These are phyloP conservation scores for Pycnomerus fuliginosus DNA, from an alignment of 2,888 invertebrate genomes.

Conservation along the genomic window DNA sequence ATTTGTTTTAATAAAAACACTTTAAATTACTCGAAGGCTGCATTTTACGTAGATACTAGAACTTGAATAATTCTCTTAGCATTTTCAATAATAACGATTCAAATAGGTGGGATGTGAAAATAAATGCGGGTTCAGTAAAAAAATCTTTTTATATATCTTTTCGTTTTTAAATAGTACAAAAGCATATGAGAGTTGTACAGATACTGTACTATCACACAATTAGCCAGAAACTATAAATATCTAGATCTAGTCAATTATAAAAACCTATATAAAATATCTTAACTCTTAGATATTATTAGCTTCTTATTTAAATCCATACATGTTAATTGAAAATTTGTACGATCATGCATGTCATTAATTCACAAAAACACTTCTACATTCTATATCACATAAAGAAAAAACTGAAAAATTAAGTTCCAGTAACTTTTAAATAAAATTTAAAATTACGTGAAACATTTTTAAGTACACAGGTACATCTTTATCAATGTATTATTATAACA, in stretches of 20 bases:
- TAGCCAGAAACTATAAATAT: constrained; percentile 20
- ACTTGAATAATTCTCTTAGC: too few species aligned
- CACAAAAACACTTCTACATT: constrained; percentile 15
- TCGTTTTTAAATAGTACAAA: constrained; percentile 31
- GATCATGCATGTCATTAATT: constrained; percentile 33
- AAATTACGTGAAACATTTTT: constrained; percentile 37
- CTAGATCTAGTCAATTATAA: constrained; percentile 31
- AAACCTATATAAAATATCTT: constrained; percentile 38
- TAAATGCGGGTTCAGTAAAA: constrained; percentile 15
- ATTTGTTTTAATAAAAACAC: too few species aligned
- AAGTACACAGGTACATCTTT: constrained; percentile 42
- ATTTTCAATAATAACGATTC: too few species aligned
- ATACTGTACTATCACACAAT: constrained; percentile 37
- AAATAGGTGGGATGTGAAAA: too few species aligned
- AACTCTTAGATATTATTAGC: constrained; percentile 34
- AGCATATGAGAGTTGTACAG: constrained; percentile 38
- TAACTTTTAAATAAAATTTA: constrained; percentile 30
- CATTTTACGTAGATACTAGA: too few species aligned
- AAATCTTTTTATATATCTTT: constrained; percentile 22
- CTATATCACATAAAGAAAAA: constrained; percentile 32
- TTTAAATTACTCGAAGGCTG: too few species aligned
- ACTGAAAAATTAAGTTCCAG: constrained; percentile 15
- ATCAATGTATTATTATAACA: constrained; percentile 41
- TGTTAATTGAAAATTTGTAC: constrained; percentile 37
- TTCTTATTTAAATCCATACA: constrained; percentile 34